Conservation (phyloP, 2,888 invertebrate species). For the Hoplodrina blanda region DNA sequence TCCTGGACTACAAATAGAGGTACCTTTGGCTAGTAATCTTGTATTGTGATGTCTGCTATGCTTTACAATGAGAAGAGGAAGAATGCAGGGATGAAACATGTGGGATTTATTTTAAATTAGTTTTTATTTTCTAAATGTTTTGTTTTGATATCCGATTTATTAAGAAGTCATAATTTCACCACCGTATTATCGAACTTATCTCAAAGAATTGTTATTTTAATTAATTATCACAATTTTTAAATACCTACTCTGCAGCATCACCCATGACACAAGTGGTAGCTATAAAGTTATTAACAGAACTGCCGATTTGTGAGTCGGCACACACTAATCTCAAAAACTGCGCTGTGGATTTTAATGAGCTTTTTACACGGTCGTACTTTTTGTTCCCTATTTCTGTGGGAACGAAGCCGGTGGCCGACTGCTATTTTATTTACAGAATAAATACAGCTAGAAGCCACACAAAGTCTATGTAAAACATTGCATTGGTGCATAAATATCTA, state of each 20-base stretch:
- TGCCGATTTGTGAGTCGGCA: background rate
- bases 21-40: constrained; percentile 27
- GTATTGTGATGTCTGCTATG: constrained; percentile 32
- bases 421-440: constrained; percentile 51
- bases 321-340: constrained; percentile 22
- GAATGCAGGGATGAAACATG: constrained; percentile 17
- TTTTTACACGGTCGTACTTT: constrained; percentile 15
- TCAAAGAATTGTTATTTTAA: too few relatives aligned
- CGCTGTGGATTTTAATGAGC: constrained; percentile 21
- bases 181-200: too few relatives aligned
- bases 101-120: constrained; percentile 23
- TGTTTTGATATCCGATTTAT: background rate
- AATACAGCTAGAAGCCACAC: constrained; percentile 27
- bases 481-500: constrained; percentile 39
- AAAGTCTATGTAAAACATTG: constrained; percentile 48
- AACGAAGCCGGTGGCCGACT: constrained; percentile 10
- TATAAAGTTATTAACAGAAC: constrained; percentile 1
- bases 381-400: constrained; percentile 19
- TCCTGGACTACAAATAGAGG: constrained; percentile 17
- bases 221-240: background rate
- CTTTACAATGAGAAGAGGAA: constrained; percentile 35
- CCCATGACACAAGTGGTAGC: background rate
- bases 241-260: background rate
- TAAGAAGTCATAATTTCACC: background rate
- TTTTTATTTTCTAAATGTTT: background rate